Evolutionary conservation across 2,797 vertebrate species (phyloP).

Genomic region (Characodon lateralis): DNA sequence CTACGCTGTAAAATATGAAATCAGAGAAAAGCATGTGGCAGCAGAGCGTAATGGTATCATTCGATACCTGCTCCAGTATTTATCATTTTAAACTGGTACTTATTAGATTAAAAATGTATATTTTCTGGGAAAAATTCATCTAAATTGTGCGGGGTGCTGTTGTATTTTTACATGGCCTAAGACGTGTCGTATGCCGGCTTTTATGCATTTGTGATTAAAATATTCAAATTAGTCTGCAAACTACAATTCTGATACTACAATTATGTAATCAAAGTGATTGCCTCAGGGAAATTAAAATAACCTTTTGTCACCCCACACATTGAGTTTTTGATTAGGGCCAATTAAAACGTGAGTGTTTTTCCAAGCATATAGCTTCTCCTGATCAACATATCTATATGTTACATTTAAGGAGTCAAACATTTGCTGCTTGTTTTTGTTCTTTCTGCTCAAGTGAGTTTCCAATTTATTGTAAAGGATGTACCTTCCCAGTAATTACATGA

Average conservation of each 20-base stretch:
- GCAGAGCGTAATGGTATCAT: conserved; percentile 53
- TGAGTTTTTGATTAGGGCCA: conserved; percentile 72
- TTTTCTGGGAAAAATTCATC: conserved; percentile 57
- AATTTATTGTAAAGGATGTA: conserved; percentile 12
- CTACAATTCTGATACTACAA: conserved; percentile 47
- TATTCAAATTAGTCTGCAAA: conserved; percentile 68
- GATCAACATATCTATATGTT: conserved; percentile 22
- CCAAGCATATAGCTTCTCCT: conserved; percentile 20
- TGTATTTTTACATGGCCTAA: conserved; percentile 37
- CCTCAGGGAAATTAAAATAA: conserved; percentile 64
- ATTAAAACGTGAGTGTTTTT: conserved; percentile 75
- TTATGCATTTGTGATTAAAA: conserved; percentile 54
- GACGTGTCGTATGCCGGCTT: conserved; percentile 14
- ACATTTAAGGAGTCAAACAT: conserved; percentile 23
- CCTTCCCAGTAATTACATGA: conserved; percentile 1
- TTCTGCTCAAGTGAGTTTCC: conserved; percentile 7
- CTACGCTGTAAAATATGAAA: conserved; percentile 47
- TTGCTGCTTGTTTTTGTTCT: conserved; percentile 15
- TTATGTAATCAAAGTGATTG: conserved; percentile 71
- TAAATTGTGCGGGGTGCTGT: conserved; percentile 7
- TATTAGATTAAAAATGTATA: conserved; percentile 69
- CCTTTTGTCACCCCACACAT: conserved; percentile 73
- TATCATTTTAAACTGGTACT: conserved; percentile 63
- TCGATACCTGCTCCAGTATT: conserved; percentile 65
- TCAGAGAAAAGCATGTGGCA: conserved; percentile 43